Base-by-base conservation (phyloP, 2,797 vertebrate genomes). In the Fratercula arctica region DNA sequence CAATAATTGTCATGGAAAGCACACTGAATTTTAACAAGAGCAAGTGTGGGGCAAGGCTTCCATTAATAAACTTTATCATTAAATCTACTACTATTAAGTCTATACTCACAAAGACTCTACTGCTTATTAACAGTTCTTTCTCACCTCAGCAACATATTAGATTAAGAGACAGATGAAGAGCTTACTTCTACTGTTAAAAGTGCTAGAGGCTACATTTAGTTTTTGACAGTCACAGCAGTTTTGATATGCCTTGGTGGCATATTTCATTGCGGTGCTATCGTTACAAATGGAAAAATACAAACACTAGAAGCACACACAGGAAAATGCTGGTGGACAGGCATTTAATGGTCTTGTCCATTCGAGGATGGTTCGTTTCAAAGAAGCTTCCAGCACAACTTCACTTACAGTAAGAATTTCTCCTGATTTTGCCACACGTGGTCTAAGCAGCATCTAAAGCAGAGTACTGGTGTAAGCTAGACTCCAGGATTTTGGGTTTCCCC, bases 61-160 rank as follows among this genome's bases (percentile, higher is more conserved):
- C 33, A 61, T 80, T 92, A 93, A 92, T 70, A 93, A 91, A 67
- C 56, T 75, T 89, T 78, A 96, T 88, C 68, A 73, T 59, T 86
- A 89, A 61, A 91, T 87, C 89, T 87, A 72, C 68, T 60, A 45
- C 63, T 67, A 59, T 82, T 77, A 94, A 85, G 37, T 46, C 76
- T 59, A 21, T 19, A 50, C 50, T 75, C 50, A 92, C 72, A 92
- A 85, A 94, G 66, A 74, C 64, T 46, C 53, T 63, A 60, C 19
- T 66, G 41, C 56, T 72, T 64, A 87, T 87, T 75, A 96, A 64
- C 16, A 81, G 68, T 54, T 85, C 61, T 57, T 88, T 78, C 69
- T 72, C 67, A 84, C 75, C 48, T 60, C 68, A 83, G 53, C 48
- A 89, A 85, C 10, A 12, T 35, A 50, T 39, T 64, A 83, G 37